These are phyloP conservation scores for Sinhomidia bicolor DNA, from an alignment of 2,888 invertebrate species.

Conservation along the genomic window DNA sequence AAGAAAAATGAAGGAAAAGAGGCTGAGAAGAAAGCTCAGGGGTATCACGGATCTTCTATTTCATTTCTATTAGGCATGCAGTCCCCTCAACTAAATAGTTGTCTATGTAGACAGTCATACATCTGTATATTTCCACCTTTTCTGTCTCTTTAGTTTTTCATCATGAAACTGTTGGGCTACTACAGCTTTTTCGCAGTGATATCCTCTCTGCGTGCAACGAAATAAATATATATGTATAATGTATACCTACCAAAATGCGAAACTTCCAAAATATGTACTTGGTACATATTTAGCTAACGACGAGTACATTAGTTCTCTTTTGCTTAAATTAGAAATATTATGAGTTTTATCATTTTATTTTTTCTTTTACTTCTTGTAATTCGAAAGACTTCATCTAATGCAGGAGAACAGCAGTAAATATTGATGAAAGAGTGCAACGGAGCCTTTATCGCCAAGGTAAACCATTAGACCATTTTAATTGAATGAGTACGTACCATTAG, in stretches of 20 bases:
- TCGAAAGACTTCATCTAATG: conserved; percentile 4
- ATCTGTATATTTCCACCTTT: conserved; percentile 43
- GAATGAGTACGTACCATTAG: conserved; percentile 2
- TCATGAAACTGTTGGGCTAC: neutral
- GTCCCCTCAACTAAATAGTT: conserved; percentile 48
- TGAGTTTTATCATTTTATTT: neutral
- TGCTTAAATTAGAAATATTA: conserved; percentile 48
- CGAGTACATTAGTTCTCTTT: conserved; percentile 24
- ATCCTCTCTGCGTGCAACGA: too few relatives aligned
- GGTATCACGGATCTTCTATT: conserved; percentile 55
- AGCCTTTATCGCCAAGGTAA: conserved; percentile 12
- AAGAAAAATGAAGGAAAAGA: conserved; percentile 21
- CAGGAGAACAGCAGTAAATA: neutral
- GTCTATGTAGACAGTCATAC: conserved; percentile 46
- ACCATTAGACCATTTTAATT: conserved; percentile 3
- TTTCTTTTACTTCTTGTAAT: neutral
- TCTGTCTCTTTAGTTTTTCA: neutral
- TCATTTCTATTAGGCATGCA: conserved; percentile 50
- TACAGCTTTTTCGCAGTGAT: too few relatives aligned
- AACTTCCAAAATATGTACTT: too few relatives aligned
- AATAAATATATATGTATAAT: too few relatives aligned
- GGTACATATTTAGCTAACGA: neutral
- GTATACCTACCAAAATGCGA: neutral
- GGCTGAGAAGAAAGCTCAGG: conserved; percentile 50
- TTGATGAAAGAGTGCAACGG: neutral